Evolutionary conservation across 2,888 invertebrate species (phyloP).

Genomic region (Steromphala cineraria): DNA sequence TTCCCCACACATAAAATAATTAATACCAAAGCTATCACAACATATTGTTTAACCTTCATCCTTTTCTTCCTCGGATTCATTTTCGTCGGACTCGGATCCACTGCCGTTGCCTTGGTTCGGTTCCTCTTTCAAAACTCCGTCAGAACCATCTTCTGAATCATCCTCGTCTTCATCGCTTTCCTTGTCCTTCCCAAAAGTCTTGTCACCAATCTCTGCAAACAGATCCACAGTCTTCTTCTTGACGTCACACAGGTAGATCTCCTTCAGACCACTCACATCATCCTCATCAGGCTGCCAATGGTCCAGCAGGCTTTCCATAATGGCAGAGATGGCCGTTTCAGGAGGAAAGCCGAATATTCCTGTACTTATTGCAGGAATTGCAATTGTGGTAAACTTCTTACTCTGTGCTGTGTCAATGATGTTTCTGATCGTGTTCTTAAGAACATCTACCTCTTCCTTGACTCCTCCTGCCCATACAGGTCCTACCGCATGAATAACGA

Average conservation of each 20-base stretch:
- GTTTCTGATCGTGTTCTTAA: constrained; percentile 40
- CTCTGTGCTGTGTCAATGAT: constrained; percentile 36
- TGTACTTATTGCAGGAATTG: constrained; percentile 57
- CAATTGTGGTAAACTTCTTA: constrained; percentile 38
- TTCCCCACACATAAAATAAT: too few species aligned
- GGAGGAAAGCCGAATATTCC: constrained; percentile 51
- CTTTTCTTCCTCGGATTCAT: not conserved
- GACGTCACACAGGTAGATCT: constrained; percentile 35
- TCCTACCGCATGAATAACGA: constrained; percentile 54
- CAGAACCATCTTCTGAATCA: not conserved
- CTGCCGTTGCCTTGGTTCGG: not conserved
- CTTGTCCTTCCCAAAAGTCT: constrained; percentile 11
- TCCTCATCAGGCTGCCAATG: constrained; percentile 18
- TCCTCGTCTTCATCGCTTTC: not conserved
- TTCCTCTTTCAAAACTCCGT: not conserved
- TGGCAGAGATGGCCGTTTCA: constrained; percentile 27
- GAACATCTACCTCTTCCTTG: constrained; percentile 32
- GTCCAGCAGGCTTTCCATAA: constrained; percentile 25
- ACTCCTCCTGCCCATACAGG: constrained; percentile 51
- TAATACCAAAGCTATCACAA: not conserved
- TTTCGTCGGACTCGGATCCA: not conserved
- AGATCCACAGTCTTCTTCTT: constrained; percentile 25
- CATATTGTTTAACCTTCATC: not conserved
- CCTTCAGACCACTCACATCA: constrained; percentile 11
- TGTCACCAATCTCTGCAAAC: constrained; percentile 30